Evolutionary conservation across 2,888 invertebrate species (phyloP).

Genomic region (Trachelus troglodyta): DNA sequence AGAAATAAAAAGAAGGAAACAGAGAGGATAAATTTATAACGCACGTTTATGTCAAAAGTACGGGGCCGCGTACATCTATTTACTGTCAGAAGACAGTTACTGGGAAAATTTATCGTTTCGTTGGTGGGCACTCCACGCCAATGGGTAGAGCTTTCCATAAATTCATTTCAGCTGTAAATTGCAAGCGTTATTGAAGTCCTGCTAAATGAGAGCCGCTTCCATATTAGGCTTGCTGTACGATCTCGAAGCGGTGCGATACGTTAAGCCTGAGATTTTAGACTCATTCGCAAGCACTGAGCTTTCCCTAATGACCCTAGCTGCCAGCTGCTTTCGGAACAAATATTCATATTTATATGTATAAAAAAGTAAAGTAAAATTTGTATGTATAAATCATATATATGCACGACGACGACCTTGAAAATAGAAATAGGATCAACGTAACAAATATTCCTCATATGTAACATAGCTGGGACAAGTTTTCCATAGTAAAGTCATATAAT

Average conservation of each 20-base stretch:
- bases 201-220: conserved; percentile 50
- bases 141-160: conserved; percentile 48
- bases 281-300: neutral
- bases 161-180: conserved; percentile 59
- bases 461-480: neutral
- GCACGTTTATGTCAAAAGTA: conserved; percentile 56
- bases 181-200: conserved; percentile 32
- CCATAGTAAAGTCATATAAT: neutral
- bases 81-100: conserved; percentile 48
- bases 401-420: neutral
- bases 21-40: conserved; percentile 56
- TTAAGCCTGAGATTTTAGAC: neutral
- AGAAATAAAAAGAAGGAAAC: neutral
- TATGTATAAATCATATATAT: neutral
- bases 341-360: neutral
- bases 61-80: conserved; percentile 55
- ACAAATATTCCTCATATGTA: neutral
- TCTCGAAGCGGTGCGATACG: neutral
- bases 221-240: conserved; percentile 30
- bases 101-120: conserved; percentile 60
- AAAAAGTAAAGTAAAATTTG: too few relatives aligned
- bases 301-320: neutral
- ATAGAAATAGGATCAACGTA: neutral
- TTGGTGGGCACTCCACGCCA: conserved; percentile 35
- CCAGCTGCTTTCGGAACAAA: neutral